phyloP scores from a whole-genome alignment of 2,797 vertebrate genomes.

The Poeciliopsis infans region DNA sequence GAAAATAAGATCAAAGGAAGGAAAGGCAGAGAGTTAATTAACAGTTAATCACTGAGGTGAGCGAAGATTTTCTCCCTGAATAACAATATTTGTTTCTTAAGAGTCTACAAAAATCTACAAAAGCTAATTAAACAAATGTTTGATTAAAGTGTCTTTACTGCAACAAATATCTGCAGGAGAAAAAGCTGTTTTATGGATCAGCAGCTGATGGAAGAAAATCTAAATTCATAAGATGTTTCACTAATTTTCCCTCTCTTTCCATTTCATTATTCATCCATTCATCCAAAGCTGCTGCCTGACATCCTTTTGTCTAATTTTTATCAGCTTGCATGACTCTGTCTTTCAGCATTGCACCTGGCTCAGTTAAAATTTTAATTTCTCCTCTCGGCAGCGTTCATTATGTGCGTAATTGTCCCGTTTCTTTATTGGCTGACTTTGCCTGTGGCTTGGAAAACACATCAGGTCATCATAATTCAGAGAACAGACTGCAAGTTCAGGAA shows the following conservation, averaged over 20 bases:
- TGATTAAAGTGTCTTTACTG: conserved; percentile 1
- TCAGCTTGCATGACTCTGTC: conserved; percentile 29
- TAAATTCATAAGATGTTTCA: conserved; percentile 5
- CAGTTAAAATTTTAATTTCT: conserved; percentile 67
- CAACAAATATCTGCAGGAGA: neutral
- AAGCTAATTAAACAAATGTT: conserved; percentile 10
- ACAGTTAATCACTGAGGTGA: neutral
- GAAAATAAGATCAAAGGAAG: conserved; percentile 48
- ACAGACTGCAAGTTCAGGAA: conserved; percentile 8
- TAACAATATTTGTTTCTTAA: conserved; percentile 16
- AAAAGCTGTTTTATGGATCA: neutral
- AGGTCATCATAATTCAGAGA: conserved; percentile 24
- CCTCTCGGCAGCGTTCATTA: conserved; percentile 65
- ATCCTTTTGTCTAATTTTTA: conserved; percentile 35
- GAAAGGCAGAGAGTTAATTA: neutral
- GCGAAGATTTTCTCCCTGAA: neutral
- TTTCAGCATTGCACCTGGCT: conserved; percentile 53
- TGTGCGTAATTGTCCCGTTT: conserved; percentile 65
- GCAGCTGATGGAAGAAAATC: conserved; percentile 1
- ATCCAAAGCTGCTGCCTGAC: conserved; percentile 7
- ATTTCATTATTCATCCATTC: conserved; percentile 34
- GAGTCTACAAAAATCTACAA: neutral
- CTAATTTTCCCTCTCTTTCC: conserved; percentile 14
- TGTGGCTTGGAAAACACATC: conserved; percentile 51
- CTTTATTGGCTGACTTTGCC: conserved; percentile 68